phyloP scores from a whole-genome alignment of 2,113 vertebrate genomes.

The Barbus barbus region DNA sequence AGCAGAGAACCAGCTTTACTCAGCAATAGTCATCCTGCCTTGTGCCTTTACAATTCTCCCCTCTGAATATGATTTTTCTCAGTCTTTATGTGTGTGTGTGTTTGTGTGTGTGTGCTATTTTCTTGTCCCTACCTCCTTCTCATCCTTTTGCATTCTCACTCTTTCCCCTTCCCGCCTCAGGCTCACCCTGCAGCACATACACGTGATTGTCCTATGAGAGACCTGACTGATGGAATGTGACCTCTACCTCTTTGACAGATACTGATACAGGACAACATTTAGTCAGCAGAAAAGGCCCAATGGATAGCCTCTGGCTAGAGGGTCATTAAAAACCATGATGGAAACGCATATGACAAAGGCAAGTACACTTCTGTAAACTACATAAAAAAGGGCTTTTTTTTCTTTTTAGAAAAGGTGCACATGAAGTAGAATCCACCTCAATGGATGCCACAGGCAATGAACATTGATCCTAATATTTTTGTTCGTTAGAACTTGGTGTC shows the following conservation, averaged over 20 bases:
- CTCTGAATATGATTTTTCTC: slow-evolving; percentile 10
- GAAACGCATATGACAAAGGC: not conserved
- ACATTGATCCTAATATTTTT: not conserved
- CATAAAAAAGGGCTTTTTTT: too few species aligned
- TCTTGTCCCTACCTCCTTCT: not conserved
- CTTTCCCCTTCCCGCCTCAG: not conserved
- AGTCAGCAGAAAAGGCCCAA: not conserved
- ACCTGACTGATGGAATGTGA: slow-evolving; percentile 19
- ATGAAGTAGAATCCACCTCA: not conserved
- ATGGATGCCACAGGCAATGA: not conserved
- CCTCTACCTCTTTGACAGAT: not conserved
- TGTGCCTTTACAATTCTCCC: not conserved
- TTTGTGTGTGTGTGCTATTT: not conserved
- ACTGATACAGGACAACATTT: slow-evolving; percentile 10
- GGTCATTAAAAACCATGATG: not conserved
- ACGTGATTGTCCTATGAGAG: slow-evolving; percentile 1
- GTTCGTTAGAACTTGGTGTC: not conserved
- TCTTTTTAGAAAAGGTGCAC: not conserved
- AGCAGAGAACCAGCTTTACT: slow-evolving; percentile 54
- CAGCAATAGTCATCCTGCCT: slow-evolving; percentile 44
- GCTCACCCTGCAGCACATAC: slow-evolving; percentile 16
- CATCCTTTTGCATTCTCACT: not conserved
- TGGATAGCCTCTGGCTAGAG: not conserved
- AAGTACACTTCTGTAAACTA: not conserved
- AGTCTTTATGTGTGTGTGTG: slow-evolving; percentile 14